phyloP scores from a whole-genome alignment of 2,113 vertebrate genomes.

The Prochilodus magdalenae region DNA sequence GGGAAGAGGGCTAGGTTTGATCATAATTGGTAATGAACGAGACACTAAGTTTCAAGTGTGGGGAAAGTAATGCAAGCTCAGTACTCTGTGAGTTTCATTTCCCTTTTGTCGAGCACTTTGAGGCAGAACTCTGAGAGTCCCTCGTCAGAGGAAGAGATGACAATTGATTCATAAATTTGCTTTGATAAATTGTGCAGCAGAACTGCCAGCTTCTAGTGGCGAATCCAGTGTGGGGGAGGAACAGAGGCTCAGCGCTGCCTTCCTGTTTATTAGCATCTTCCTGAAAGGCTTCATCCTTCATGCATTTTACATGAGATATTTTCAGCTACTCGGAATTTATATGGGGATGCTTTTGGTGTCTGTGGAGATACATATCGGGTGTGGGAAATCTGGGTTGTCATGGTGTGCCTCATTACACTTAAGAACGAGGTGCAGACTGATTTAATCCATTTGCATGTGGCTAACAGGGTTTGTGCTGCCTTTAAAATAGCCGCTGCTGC shows the following conservation, averaged over 20 bases:
- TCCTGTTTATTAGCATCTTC: conserved; percentile 54
- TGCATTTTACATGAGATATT: conserved; percentile 54
- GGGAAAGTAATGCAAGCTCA: conserved; percentile 11
- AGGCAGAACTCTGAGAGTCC: conserved; percentile 35
- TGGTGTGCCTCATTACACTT: conserved; percentile 22
- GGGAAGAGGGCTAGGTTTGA: conserved; percentile 29
- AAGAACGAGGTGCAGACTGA: conserved; percentile 15
- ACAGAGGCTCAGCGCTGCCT: conserved; percentile 27
- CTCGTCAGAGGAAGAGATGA: conserved; percentile 37
- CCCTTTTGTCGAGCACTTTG: conserved; percentile 33
- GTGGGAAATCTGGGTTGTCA: conserved; percentile 19
- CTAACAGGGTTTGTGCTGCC: conserved; percentile 25
- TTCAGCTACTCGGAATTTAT: conserved; percentile 34
- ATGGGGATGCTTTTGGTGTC: conserved; percentile 10
- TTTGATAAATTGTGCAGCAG: conserved; percentile 55
- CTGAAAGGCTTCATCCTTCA: conserved; percentile 39
- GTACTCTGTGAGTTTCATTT: conserved; percentile 30
- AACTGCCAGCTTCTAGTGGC: conserved; percentile 39
- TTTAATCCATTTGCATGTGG: conserved; percentile 23
- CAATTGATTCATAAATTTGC: conserved; percentile 57
- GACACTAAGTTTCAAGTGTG: conserved; percentile 32
- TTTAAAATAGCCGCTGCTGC: conserved; percentile 10
- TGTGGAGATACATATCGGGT: neutral
- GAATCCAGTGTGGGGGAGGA: conserved; percentile 40
- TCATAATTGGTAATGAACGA: conserved; percentile 37